These are phyloP conservation scores for Coenonympha glycerion DNA, from an alignment of 2,888 invertebrate genomes.

Conservation along the genomic window DNA sequence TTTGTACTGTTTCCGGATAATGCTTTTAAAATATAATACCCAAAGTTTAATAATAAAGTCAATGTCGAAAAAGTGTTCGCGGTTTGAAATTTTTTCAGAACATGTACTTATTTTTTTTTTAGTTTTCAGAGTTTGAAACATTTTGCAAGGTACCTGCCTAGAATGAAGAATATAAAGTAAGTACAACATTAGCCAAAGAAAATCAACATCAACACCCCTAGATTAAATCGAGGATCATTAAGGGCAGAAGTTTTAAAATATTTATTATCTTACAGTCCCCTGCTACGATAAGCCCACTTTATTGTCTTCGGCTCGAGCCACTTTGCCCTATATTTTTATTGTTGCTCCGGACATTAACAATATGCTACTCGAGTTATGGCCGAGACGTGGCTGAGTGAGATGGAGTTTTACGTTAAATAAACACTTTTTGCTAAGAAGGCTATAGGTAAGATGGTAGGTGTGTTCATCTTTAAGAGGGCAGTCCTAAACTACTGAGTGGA, in stretches of 20 bases:
- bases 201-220: not conserved
- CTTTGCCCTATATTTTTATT: slow-evolving; percentile 58
- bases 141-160: too few relatives aligned
- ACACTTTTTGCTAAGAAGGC: not conserved
- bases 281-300: slow-evolving; percentile 60
- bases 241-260: slow-evolving; percentile 20
- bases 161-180: not conserved
- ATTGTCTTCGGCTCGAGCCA: slow-evolving; percentile 51
- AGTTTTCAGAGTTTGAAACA: too few relatives aligned
- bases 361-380: slow-evolving; percentile 50
- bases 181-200: not conserved
- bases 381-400: slow-evolving; percentile 5
- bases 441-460: not conserved
- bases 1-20: too few relatives aligned
- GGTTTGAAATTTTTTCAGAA: too few relatives aligned
- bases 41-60: too few relatives aligned
- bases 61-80: too few relatives aligned
- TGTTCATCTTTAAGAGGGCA: not conserved
- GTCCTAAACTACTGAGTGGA: too few relatives aligned
- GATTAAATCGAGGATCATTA: slow-evolving; percentile 11
- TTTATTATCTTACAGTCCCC: slow-evolving; percentile 34
- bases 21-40: too few relatives aligned
- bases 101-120: too few relatives aligned
- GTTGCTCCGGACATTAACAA: slow-evolving; percentile 53
- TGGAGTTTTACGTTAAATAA: not conserved